Conservation (phyloP, 1,140 invertebrate genomes). For the Lepidurus couesii region DNA sequence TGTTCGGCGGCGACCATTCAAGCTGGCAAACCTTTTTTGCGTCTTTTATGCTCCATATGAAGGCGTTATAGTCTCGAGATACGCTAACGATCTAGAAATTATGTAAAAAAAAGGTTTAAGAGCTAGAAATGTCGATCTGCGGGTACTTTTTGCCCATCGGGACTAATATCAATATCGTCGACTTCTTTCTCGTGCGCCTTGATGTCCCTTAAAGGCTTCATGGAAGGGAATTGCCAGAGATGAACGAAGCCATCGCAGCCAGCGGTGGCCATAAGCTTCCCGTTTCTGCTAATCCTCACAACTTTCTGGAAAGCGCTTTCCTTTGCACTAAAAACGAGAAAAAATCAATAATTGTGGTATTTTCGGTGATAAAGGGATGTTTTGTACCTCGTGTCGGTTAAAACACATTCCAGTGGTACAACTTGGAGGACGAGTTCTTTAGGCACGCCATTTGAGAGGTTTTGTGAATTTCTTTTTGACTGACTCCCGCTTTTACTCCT, state of each 20-base stretch:
- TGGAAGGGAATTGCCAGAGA: conserved; percentile 80
- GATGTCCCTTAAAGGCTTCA: conserved; percentile 62
- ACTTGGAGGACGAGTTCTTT: conserved; percentile 66
- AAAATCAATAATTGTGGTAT: conserved; percentile 33
- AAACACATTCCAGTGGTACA: conserved; percentile 65
- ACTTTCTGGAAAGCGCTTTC: conserved; percentile 78
- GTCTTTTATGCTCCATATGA: conserved; percentile 66
- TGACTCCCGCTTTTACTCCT: not conserved
- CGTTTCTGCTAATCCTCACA: conserved; percentile 67
- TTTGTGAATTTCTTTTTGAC: not conserved
- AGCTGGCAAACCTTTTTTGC: conserved; percentile 61
- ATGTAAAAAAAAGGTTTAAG: conserved; percentile 10
- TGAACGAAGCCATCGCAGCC: conserved; percentile 81
- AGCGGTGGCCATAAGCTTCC: conserved; percentile 78
- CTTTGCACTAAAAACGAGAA: conserved; percentile 45
- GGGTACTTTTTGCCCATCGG: conserved; percentile 47
- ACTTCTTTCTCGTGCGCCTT: conserved; percentile 72
- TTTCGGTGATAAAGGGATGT: not conserved
- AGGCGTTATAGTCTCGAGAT: conserved; percentile 75
- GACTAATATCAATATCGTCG: conserved; percentile 85
- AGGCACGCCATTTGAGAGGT: conserved; percentile 26
- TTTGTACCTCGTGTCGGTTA: conserved; percentile 68
- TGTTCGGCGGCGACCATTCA: conserved; percentile 64
- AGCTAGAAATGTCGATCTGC: too few species aligned
- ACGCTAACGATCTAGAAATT: conserved; percentile 64